phyloP scores from a whole-genome alignment of 2,113 vertebrate species.

The Aleadryas rufinucha region DNA sequence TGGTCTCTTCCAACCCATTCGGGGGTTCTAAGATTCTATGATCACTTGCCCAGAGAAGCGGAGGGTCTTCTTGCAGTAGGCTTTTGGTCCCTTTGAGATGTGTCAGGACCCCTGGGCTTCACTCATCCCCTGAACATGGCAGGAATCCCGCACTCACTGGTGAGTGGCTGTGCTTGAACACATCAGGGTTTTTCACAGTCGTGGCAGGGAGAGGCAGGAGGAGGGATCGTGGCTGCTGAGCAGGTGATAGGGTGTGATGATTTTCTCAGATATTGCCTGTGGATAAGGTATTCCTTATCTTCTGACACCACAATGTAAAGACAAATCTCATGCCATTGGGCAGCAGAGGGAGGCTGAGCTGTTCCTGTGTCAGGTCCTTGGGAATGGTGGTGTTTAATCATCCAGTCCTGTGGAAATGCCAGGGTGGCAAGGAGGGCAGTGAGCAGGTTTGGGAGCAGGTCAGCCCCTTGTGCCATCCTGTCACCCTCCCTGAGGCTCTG shows the following conservation, averaged over 20 bases:
- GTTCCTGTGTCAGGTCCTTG: background rate
- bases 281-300: conserved; percentile 8
- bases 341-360: background rate
- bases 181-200: background rate
- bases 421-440: background rate
- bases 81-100: background rate
- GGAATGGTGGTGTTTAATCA: background rate
- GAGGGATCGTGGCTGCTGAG: background rate
- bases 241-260: background rate
- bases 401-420: background rate
- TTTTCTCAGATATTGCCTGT: background rate
- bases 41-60: background rate
- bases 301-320: background rate
- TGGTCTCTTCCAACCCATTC: background rate
- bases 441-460: background rate
- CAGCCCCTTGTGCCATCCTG: background rate
- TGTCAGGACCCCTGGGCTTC: background rate
- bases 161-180: background rate
- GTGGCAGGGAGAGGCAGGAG: background rate
- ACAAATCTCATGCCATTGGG: background rate
- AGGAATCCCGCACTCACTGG: fast-evolving
- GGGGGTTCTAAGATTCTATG: fast-evolving
- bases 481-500: fast-evolving
- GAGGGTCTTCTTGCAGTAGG: background rate
- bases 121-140: background rate